Evolutionary conservation across 1,140 invertebrate species (phyloP).

Genomic region (Penaeus vannamei): DNA sequence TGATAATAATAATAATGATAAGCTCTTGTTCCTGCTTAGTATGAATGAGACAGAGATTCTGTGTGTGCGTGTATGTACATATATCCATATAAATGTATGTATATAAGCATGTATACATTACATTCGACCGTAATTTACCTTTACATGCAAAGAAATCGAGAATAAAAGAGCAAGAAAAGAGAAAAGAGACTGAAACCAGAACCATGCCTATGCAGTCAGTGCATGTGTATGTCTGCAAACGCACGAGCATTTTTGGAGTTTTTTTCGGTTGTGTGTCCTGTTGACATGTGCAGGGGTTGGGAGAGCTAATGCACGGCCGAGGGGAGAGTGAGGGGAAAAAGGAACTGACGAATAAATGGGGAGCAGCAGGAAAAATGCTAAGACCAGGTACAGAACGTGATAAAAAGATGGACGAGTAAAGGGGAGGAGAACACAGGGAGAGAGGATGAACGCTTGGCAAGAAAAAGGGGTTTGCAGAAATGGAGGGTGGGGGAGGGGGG

Average conservation of each 20-base stretch:
- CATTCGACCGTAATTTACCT: not conserved
- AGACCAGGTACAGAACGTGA: too few species aligned
- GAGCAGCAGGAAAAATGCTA: too few species aligned
- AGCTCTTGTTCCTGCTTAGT: not conserved
- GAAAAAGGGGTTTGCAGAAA: too few species aligned
- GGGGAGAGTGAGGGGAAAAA: too few species aligned
- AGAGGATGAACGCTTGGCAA: too few species aligned
- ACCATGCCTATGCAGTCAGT: not conserved
- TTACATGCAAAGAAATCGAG: not conserved
- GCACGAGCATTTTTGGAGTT: not conserved
- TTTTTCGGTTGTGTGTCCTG: not conserved
- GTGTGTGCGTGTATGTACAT: not conserved
- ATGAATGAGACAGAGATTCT: too few species aligned
- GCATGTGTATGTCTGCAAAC: not conserved
- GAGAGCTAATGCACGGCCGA: too few species aligned
- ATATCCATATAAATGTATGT: not conserved
- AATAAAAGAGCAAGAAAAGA: not conserved
- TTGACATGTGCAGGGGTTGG: too few species aligned
- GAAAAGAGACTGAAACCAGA: not conserved
- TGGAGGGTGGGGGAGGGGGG: too few species aligned
- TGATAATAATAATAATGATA: slow-evolving; percentile 42
- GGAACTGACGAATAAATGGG: too few species aligned
- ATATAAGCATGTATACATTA: not conserved
- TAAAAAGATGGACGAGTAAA: too few species aligned
- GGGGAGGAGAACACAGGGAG: too few species aligned